Conservation (phyloP, 2,888 invertebrate species). For the Catocala fraxini region DNA sequence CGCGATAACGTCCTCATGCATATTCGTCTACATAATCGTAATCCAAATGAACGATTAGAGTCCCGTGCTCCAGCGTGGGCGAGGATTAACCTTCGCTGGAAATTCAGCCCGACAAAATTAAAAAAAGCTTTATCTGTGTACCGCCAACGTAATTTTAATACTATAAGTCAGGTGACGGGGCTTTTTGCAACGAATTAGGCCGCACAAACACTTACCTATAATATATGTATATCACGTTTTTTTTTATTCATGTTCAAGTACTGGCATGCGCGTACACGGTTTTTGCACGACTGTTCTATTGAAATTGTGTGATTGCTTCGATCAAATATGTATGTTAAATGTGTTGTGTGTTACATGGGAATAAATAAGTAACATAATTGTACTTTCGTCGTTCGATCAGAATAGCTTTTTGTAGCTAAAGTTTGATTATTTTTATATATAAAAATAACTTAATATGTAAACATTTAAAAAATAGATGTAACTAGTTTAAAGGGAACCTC, state of each 20-base stretch:
- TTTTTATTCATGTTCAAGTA: slow-evolving; percentile 38
- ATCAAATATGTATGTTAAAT: slow-evolving; percentile 20
- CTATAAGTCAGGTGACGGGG: slow-evolving; percentile 72
- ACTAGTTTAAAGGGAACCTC: no score
- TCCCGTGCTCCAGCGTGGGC: slow-evolving; percentile 72
- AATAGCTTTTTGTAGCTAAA: no score
- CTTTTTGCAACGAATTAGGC: slow-evolving; percentile 64
- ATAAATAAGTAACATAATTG: slow-evolving; percentile 8
- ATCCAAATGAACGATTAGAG: slow-evolving; percentile 83
- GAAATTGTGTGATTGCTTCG: slow-evolving; percentile 25
- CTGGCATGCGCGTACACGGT: slow-evolving; percentile 9
- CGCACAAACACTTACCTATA: slow-evolving; percentile 55
- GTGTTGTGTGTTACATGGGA: slow-evolving; percentile 10
- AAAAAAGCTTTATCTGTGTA: slow-evolving; percentile 70
- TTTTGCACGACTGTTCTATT: slow-evolving; percentile 27
- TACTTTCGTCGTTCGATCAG: not conserved
- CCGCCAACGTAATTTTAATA: slow-evolving; percentile 74
- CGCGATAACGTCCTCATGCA: slow-evolving; percentile 77
- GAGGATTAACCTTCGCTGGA: slow-evolving; percentile 69
- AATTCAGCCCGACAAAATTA: slow-evolving; percentile 58
- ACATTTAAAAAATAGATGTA: no score
- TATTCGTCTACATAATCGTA: slow-evolving; percentile 79
- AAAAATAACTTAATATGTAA: no score
- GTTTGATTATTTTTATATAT: no score
- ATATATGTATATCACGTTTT: slow-evolving; percentile 45